Percentiles rank a stretch among this genome's conserved stretches.
Evolutionary conservation across 2,113 vertebrate species (phyloP).

Genomic region (Passer domesticus): DNA sequence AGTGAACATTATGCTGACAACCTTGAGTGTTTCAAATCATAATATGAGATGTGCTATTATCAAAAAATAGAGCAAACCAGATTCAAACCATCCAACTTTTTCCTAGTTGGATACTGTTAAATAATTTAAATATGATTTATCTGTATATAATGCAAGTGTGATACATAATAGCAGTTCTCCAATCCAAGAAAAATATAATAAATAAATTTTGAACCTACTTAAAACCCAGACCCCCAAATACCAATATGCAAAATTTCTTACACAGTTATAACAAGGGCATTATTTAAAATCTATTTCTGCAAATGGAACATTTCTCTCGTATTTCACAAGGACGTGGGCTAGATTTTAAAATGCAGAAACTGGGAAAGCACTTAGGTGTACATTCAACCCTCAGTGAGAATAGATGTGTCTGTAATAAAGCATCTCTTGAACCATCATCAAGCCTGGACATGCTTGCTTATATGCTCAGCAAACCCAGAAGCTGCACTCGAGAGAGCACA

Average conservation of each 20-base stretch:
- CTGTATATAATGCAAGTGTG: neutral
- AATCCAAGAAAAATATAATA: neutral
- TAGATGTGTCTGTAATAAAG: neutral
- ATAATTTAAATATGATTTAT: neutral
- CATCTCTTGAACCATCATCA: neutral
- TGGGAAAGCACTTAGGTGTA: neutral
- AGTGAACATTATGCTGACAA: conserved; percentile 48
- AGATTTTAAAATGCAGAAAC: neutral
- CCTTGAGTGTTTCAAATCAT: neutral
- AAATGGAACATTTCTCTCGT: neutral
- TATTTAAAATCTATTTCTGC: neutral
- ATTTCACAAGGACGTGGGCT: neutral
- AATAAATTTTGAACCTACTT: neutral
- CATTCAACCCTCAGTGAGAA: neutral
- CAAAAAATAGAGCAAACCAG: neutral
- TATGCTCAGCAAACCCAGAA: neutral
- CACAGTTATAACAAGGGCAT: fast-evolving
- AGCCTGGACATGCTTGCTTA: neutral
- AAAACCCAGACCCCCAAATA: neutral
- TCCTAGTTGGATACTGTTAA: neutral
- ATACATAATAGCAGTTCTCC: neutral
- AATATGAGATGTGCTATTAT: neutral
- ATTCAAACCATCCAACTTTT: neutral
- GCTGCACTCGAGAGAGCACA: neutral
- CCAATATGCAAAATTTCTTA: neutral